These are phyloP conservation scores for Hydrochoerus hydrochaeris DNA, from an alignment of 2,113 vertebrate genomes.

Conservation along the genomic window DNA sequence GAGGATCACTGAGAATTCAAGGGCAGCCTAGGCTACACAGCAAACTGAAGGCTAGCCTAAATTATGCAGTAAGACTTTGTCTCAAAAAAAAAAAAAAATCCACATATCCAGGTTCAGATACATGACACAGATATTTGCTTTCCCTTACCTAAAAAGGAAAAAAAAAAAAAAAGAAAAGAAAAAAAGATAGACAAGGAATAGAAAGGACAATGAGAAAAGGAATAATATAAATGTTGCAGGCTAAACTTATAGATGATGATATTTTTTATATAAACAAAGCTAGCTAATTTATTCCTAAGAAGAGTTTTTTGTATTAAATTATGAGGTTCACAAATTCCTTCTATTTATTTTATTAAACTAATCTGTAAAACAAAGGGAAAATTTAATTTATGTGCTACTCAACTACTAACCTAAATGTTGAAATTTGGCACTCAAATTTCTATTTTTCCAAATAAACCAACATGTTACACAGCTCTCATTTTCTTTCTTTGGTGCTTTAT, in stretches of 20 bases:
- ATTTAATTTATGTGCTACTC: not conserved
- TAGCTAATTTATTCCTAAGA: conserved; percentile 40
- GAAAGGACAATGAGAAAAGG: conserved; percentile 21
- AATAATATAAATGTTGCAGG: conserved; percentile 14
- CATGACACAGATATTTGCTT: not conserved
- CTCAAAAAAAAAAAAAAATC: conserved; percentile 8
- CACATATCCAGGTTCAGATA: not conserved
- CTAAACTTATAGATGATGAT: not conserved
- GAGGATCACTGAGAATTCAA: not conserved
- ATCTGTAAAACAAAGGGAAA: conserved; percentile 43
- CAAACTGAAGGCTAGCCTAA: not conserved
- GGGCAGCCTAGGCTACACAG: not conserved
- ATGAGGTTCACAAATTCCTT: conserved; percentile 36
- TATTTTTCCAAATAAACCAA: conserved; percentile 41
- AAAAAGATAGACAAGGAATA: not conserved
- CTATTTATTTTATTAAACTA: conserved; percentile 39
- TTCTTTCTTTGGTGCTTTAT: conserved; percentile 32
- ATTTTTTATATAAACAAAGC: conserved; percentile 43
- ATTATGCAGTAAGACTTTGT: not conserved
- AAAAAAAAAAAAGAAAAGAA: not conserved
- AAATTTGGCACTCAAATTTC: conserved; percentile 40
- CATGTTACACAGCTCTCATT: not conserved
- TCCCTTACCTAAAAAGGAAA: conserved; percentile 11
- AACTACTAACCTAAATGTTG: conserved; percentile 25
- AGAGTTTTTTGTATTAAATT: not conserved